These are phyloP conservation scores for Dermochelys coriacea DNA, from an alignment of 2,797 vertebrate species.

Conservation along the genomic window DNA sequence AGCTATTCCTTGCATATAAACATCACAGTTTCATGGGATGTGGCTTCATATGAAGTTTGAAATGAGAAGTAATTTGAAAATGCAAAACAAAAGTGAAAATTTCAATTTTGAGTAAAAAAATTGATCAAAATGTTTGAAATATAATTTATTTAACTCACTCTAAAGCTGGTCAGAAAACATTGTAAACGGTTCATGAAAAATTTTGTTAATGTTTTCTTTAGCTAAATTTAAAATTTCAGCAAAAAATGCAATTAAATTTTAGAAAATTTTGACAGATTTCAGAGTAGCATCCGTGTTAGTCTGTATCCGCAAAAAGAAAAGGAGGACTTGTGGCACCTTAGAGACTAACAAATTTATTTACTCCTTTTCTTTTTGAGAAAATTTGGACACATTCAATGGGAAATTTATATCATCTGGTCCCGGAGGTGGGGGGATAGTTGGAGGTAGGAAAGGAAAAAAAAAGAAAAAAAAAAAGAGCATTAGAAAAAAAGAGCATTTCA, in stretches of 20 bases:
- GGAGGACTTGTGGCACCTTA: too few relatives aligned
- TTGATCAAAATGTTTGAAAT: background rate
- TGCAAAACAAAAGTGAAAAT: background rate
- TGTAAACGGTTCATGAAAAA: background rate
- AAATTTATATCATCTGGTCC: background rate
- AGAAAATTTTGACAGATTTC: background rate
- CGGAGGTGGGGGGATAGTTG: too few relatives aligned
- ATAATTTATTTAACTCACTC: background rate
- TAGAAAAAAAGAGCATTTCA: conserved; percentile 64
- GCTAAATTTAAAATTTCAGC: conserved; percentile 1
- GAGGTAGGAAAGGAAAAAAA: background rate
- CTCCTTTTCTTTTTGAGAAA: background rate
- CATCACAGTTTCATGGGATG: background rate
- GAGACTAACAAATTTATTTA: too few relatives aligned
- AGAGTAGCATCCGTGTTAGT: too few relatives aligned
- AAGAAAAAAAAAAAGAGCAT: conserved; percentile 37
- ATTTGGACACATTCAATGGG: background rate
- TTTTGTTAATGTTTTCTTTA: background rate
- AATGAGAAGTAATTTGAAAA: background rate
- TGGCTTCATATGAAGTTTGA: background rate
- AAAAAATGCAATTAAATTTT: background rate
- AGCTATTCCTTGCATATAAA: background rate
- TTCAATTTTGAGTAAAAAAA: too few relatives aligned
- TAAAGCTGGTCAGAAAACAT: background rate
- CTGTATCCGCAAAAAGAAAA: too few relatives aligned